Evolutionary conservation across 2,888 invertebrate species (phyloP).

Genomic region (Tiphia femorata): DNA sequence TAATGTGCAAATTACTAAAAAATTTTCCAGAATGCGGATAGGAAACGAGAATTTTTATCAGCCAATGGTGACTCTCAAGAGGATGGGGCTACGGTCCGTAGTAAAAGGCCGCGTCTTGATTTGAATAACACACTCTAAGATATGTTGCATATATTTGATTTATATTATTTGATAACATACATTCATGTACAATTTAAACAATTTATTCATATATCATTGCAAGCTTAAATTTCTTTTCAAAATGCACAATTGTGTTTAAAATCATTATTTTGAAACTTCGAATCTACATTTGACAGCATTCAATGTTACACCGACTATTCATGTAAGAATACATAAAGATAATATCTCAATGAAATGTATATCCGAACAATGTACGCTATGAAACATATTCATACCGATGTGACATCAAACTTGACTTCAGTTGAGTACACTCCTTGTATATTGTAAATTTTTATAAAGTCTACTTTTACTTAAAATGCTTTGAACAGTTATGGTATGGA

Average conservation of each 20-base stretch:
- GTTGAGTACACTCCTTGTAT: constrained; percentile 3
- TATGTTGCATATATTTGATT: constrained; percentile 28
- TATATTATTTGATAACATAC: constrained; percentile 18
- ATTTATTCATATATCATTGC: constrained; percentile 10
- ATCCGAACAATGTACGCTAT: constrained; percentile 11
- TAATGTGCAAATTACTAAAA: too few species aligned
- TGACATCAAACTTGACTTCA: neutral
- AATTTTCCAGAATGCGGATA: constrained; percentile 75
- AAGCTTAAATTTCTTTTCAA: constrained; percentile 4
- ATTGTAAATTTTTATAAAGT: constrained; percentile 1
- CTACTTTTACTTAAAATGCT: neutral
- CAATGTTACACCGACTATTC: neutral
- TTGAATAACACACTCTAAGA: constrained; percentile 59
- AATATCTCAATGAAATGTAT: constrained; percentile 27
- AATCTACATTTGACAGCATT: neutral
- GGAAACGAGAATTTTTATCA: constrained; percentile 72
- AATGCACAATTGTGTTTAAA: constrained; percentile 17
- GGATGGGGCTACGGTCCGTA: constrained; percentile 72
- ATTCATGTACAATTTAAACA: constrained; percentile 15
- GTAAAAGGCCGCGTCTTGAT: constrained; percentile 75
- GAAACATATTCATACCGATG: neutral
- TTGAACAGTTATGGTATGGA: neutral
- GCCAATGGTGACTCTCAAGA: constrained; percentile 71
- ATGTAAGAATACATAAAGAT: neutral
- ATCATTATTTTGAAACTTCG: constrained; percentile 25